Percentiles rank a stretch among this genome's conserved stretches.
These are phyloP conservation scores for Notocelia uddmanniana DNA, from an alignment of 2,888 invertebrate species.

Conservation along the genomic window DNA sequence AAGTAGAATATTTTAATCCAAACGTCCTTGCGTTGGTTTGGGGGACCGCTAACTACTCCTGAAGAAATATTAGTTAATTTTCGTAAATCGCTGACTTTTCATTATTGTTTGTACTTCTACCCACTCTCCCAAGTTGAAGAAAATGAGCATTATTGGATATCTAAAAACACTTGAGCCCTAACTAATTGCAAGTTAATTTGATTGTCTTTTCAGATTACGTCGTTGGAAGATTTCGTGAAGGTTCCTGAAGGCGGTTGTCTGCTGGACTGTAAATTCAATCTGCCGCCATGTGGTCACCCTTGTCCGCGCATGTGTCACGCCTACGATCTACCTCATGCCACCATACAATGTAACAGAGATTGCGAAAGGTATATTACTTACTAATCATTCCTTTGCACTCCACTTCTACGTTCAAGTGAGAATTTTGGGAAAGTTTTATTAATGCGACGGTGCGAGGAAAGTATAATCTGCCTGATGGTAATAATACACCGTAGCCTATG, in stretches of 20 bases:
- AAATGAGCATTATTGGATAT: not conserved
- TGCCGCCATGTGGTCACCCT: constrained; percentile 86
- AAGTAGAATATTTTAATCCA: too few relatives aligned
- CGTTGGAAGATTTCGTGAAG: constrained; percentile 73
- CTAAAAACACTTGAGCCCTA: not conserved
- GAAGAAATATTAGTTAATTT: too few relatives aligned
- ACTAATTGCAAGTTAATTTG: not conserved
- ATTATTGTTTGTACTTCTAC: not conserved
- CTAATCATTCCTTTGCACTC: not conserved
- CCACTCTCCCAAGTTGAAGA: not conserved
- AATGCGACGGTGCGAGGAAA: too few relatives aligned
- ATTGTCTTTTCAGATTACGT: constrained; percentile 58
- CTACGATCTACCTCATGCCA: constrained; percentile 81
- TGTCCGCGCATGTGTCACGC: constrained; percentile 88
- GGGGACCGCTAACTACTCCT: too few relatives aligned
- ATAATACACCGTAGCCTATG: too few relatives aligned
- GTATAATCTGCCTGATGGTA: too few relatives aligned
- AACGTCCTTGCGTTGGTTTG: too few relatives aligned
- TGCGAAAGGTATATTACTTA: constrained; percentile 80
- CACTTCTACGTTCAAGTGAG: not conserved
- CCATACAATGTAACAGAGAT: constrained; percentile 73
- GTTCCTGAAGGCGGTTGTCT: constrained; percentile 88
- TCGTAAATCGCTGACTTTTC: not conserved
- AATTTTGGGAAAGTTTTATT: not conserved
- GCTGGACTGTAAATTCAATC: constrained; percentile 75